phyloP scores from a whole-genome alignment of 2,797 vertebrate species.

The Triplophysa bombifrons region DNA sequence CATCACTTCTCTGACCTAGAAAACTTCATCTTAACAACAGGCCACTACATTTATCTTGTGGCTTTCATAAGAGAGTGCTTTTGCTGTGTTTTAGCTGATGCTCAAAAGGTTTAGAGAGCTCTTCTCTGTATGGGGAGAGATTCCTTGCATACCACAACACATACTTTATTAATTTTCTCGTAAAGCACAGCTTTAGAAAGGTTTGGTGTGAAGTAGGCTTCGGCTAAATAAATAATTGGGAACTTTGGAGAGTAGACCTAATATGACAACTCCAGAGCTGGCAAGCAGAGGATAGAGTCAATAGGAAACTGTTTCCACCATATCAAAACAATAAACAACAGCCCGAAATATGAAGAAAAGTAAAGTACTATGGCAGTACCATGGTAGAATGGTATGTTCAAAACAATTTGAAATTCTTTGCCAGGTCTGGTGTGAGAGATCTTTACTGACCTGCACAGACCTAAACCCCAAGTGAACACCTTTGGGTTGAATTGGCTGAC shows the following conservation, averaged over 20 bases:
- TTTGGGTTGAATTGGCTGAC: too few species aligned
- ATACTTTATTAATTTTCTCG: constrained; percentile 18
- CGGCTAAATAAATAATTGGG: constrained; percentile 14
- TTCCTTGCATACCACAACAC: constrained; percentile 11
- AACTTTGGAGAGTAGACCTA: not conserved
- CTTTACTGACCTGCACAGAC: too few species aligned
- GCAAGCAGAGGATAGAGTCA: constrained; percentile 19
- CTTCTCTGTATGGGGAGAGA: not conserved
- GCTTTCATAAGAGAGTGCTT: constrained; percentile 32
- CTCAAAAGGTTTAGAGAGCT: constrained; percentile 12
- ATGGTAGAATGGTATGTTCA: not conserved
- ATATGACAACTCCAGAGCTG: constrained; percentile 17
- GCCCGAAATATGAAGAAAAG: constrained; percentile 10
- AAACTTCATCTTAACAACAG: constrained; percentile 29
- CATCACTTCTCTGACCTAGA: constrained; percentile 28
- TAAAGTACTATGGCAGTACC: not conserved
- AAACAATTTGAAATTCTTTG: too few species aligned
- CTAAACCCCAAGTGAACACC: too few species aligned
- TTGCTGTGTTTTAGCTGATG: constrained; percentile 15
- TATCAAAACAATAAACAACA: constrained; percentile 29
- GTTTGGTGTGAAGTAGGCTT: constrained; percentile 9
- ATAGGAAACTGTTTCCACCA: constrained; percentile 4
- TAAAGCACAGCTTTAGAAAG: constrained; percentile 27
- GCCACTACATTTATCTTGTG: constrained; percentile 24
- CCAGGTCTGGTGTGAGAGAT: too few species aligned